Percentiles rank a stretch among this genome's conserved stretches.
These are phyloP conservation scores for Ceyx erithaca DNA, from an alignment of 2,797 vertebrate genomes.

Conservation along the genomic window DNA sequence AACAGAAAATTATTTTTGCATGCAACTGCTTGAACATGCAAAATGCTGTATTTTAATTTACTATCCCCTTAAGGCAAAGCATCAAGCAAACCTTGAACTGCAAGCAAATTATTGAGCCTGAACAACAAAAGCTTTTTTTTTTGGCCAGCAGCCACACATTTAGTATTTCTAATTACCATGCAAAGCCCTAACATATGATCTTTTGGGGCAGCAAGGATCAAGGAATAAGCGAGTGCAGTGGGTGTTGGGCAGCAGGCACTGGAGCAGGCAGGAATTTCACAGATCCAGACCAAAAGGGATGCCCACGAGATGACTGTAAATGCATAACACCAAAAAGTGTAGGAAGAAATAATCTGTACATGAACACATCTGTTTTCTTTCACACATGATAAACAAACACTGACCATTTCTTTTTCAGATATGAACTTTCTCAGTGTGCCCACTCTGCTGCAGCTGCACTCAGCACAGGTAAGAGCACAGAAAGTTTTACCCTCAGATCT, in stretches of 20 bases:
- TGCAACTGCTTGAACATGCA: conserved; percentile 56
- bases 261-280: not conserved
- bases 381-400: not conserved
- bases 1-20: conserved; percentile 47
- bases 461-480: not conserved
- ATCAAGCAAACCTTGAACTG: conserved; percentile 9
- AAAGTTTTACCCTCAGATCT: not conserved
- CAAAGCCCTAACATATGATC: not conserved
- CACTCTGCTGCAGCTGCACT: not conserved
- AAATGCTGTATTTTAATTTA: conserved; percentile 15
- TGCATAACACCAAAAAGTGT: not conserved
- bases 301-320: not conserved
- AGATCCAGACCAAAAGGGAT: not conserved
- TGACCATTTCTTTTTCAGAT: not conserved
- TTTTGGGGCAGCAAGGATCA: not conserved
- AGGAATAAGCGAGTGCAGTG: not conserved
- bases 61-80: conserved; percentile 32
- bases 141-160: not conserved
- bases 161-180: not conserved
- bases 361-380: not conserved
- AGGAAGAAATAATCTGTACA: not conserved
- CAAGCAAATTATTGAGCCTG: not conserved
- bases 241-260: not conserved
- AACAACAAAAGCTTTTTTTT: not conserved
- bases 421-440: not conserved